Conservation (phyloP, 2,888 invertebrate species). For the Zeuzera pyrina region DNA sequence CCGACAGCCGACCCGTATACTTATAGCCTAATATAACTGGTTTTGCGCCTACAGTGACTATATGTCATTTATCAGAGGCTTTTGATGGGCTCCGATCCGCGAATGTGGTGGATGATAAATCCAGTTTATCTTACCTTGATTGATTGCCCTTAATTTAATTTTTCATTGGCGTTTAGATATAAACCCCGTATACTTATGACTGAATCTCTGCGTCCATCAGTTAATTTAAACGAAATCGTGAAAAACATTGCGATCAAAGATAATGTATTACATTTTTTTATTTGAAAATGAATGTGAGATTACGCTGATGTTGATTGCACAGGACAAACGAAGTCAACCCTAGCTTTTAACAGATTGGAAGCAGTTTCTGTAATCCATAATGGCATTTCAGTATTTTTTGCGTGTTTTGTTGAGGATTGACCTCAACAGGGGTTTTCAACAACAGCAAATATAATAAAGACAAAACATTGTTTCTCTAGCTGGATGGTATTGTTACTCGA, state of each 20-base stretch:
- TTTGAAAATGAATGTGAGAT: background rate
- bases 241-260: no score
- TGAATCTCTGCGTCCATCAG: no score
- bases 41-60: conserved; percentile 13
- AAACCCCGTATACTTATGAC: no score
- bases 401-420: background rate
- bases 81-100: conserved; percentile 29
- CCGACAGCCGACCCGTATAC: no score
- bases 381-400: conserved; percentile 18
- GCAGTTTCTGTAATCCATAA: conserved; percentile 22
- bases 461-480: conserved; percentile 15
- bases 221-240: no score
- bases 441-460: conserved; percentile 13
- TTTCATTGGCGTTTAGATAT: no score
- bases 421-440: no score
- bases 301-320: conserved; percentile 3
- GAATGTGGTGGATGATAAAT: conserved; percentile 26
- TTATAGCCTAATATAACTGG: conserved; percentile 8
- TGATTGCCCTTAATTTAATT: conserved; percentile 10
- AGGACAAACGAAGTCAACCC: conserved; percentile 35
- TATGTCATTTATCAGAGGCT: conserved; percentile 33
- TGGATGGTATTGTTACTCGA: conserved; percentile 14
- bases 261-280: no score
- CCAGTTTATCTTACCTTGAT: conserved; percentile 17
- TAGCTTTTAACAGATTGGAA: conserved; percentile 40